These are phyloP conservation scores for Lycocorax pyrrhopterus DNA, from an alignment of 2,113 vertebrate species.

Conservation along the genomic window DNA sequence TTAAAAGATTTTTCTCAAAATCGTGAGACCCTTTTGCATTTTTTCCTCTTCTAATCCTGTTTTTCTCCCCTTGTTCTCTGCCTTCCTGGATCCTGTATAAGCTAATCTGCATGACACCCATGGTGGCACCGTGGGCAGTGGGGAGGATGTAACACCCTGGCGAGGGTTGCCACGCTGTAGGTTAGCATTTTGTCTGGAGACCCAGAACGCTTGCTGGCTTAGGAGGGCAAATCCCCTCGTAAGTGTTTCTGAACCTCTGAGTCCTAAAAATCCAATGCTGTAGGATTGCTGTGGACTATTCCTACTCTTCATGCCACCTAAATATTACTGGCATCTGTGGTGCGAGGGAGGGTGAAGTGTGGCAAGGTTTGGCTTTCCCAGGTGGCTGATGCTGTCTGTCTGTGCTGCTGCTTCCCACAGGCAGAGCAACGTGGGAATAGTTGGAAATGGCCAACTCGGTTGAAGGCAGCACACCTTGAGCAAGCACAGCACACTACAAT, in stretches of 20 bases:
- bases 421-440: not conserved
- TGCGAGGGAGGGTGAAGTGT: not conserved
- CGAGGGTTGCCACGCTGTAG: not conserved
- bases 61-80: constrained; percentile 35
- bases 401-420: not conserved
- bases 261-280: rapidly evolving
- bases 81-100: not conserved
- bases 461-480: not conserved
- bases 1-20: constrained; percentile 17
- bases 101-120: not conserved
- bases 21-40: not conserved
- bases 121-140: not conserved
- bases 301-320: not conserved
- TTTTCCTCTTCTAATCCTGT: not conserved
- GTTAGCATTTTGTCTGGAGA: not conserved
- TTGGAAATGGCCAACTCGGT: not conserved
- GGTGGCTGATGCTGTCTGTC: not conserved
- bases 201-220: not conserved
- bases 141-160: not conserved
- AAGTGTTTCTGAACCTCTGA: not conserved
- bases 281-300: not conserved
- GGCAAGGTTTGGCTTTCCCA: not conserved
- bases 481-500: not conserved
- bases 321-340: not conserved
- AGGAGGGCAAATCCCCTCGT: not conserved